Percentiles rank a stretch among this genome's conserved stretches.
Conservation (phyloP, 1,140 invertebrate genomes). For the Magallana gigas region DNA sequence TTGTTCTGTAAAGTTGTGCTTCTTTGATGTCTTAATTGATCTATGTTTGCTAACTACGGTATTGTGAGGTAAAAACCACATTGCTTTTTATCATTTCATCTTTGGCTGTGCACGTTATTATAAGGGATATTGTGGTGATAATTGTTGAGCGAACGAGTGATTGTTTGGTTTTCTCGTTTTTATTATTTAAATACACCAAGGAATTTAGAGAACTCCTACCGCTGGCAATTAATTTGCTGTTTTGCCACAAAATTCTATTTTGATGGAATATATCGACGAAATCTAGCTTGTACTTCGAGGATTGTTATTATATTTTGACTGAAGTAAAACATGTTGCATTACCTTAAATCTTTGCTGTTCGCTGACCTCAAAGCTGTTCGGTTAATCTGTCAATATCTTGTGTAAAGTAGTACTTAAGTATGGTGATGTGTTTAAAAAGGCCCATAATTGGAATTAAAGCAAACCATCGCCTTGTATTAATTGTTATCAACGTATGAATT, state of each 20-base stretch:
- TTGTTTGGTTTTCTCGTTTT: background rate
- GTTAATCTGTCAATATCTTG: too few species aligned
- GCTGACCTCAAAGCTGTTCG: too few species aligned
- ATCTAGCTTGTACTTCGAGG: background rate
- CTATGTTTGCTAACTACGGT: background rate
- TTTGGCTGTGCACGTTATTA: background rate
- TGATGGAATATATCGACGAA: background rate
- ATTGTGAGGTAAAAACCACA: background rate
- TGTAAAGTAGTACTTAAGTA: too few species aligned
- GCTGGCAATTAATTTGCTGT: slow-evolving; percentile 11
- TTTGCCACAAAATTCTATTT: slow-evolving; percentile 1
- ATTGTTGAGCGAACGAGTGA: background rate
- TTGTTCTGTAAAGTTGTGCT: too few species aligned
- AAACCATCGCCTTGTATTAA: too few species aligned
- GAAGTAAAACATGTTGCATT: background rate
- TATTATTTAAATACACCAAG: background rate
- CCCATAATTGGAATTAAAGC: too few species aligned
- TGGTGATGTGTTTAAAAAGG: too few species aligned
- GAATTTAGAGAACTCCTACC: background rate
- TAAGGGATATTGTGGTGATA: background rate
- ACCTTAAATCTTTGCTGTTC: too few species aligned
- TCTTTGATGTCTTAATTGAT: background rate
- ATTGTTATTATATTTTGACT: background rate
- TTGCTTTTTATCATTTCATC: slow-evolving; percentile 1
- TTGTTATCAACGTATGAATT: too few species aligned